Percentiles rank a stretch among this genome's conserved stretches.
These are phyloP conservation scores for Epinotia ramella DNA, from an alignment of 2,888 invertebrate species.

Conservation along the genomic window DNA sequence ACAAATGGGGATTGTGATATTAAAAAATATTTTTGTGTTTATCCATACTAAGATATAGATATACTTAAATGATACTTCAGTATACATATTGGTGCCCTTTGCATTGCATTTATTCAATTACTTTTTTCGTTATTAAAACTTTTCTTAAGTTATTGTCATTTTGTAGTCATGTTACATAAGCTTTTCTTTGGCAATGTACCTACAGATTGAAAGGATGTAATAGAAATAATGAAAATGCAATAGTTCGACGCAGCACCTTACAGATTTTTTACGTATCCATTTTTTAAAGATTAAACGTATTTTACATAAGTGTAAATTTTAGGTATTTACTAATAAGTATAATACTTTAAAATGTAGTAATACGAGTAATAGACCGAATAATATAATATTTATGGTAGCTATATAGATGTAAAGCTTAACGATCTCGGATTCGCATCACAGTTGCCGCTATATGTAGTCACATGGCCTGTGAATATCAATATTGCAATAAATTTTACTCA, in stretches of 20 bases:
- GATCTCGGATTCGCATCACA: conserved; percentile 34
- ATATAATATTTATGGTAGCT: conserved; percentile 8
- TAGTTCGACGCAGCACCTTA: not conserved
- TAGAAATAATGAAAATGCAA: not conserved
- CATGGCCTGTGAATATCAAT: conserved; percentile 29
- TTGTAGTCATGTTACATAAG: not conserved
- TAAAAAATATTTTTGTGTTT: not conserved
- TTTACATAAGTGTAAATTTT: not conserved
- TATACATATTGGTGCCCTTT: not conserved
- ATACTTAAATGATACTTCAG: not conserved
- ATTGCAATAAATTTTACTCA: conserved; percentile 34
- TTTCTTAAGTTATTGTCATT: not conserved
- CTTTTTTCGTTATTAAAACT: not conserved
- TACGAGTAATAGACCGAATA: not conserved
- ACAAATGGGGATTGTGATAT: conserved; percentile 2
- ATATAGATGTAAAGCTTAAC: conserved; percentile 16
- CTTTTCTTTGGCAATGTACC: not conserved
- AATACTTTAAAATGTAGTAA: not conserved
- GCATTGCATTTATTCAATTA: not conserved
- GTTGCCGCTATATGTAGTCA: conserved; percentile 30
- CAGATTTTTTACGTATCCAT: not conserved
- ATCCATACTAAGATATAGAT: not conserved
- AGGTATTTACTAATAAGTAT: conserved; percentile 1
- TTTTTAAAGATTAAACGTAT: not conserved
- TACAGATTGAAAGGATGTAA: not conserved